Evolutionary conservation across 2,113 vertebrate genomes (phyloP), one percentile per base, ranked within the genome.

Genomic region (Odobenus rosmarus): DNA sequence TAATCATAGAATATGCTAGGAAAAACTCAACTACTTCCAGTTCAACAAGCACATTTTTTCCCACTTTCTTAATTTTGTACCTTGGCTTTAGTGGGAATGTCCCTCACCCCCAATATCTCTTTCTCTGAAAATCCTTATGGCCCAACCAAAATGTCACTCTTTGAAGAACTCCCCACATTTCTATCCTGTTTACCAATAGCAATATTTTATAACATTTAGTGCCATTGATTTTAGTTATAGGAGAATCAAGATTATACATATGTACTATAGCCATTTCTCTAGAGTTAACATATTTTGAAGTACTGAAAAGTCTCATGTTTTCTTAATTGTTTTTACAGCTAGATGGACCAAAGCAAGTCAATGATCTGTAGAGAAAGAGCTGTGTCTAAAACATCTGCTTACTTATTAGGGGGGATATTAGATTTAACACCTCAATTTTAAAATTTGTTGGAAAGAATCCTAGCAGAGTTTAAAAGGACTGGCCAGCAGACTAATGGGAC

Each of bases 401-500:
- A 88, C 36, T 86, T 95, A 46, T 97, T 91, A 91, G 42, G 71
- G 42, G 80, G 55, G 11, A 18, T 79, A 82, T 74, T 95, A 86
- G 33, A 96, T n/a, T 90, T 71, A 97, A 93, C 64, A 91, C 53
- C 53, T 86, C 59, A 42, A 31, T 94, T 93, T 77, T 92, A 31
- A 95, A 94, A 77, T 91, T 64, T 92, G 31, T 93, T 95, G 71
- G 71, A 87, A 95, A 91, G 21, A 95, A 93, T 92, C 39, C 36
- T 83, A 97, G 31, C 14, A 42, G 26, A 85, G 15, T 93, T 96
- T 95, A 42, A 87, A 96, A 86, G 64, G 28, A 80, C 74, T 69
- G 82, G 49, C 53, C 89, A 69, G 59, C 64, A 97, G 39, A 98
- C 91, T 95, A 97, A 97, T 96, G 82, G n/a, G 39, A 39, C n/a